Conservation (phyloP, 1,140 invertebrate genomes). For the Drosophila nigrodunni region DNA sequence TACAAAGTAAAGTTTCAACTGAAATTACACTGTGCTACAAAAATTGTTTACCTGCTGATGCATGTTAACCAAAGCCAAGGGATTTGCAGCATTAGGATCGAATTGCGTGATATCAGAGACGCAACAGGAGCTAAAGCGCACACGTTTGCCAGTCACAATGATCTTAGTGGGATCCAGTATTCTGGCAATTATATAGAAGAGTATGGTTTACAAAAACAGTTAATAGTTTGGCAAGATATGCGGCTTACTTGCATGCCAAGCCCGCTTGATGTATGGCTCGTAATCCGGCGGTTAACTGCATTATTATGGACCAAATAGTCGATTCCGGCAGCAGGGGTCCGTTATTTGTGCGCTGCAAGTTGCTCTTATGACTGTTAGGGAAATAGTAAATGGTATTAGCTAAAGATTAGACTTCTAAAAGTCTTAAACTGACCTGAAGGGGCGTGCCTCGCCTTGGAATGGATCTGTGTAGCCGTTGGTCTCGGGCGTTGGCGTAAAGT, state of each 20-base stretch:
- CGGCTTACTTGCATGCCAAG: conserved; percentile 87
- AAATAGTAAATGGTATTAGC: not conserved
- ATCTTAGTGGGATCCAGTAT: conserved; percentile 97
- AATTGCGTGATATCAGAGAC: conserved; percentile 94
- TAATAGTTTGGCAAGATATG: not conserved
- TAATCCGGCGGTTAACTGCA: conserved; percentile 97
- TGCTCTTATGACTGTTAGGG: conserved; percentile 90
- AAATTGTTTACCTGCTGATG: conserved; percentile 87
- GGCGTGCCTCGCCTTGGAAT: conserved; percentile 92
- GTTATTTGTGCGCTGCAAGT: conserved; percentile 87
- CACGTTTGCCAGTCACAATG: conserved; percentile 89
- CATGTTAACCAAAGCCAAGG: conserved; percentile 88
- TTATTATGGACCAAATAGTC: conserved; percentile 97
- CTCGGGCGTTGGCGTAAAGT: conserved; percentile 90
- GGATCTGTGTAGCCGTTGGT: conserved; percentile 91
- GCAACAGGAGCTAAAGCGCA: conserved; percentile 93
- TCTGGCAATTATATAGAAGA: conserved; percentile 83
- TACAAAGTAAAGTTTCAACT: not conserved
- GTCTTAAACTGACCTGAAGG: conserved; percentile 85
- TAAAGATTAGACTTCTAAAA: not conserved
- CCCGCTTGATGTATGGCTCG: conserved; percentile 95
- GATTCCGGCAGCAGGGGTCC: conserved; percentile 93
- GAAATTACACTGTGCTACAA: too few relatives aligned
- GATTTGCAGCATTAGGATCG: conserved; percentile 88
- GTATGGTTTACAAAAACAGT: not conserved